Evolutionary conservation across 37 sponge, comb jelly and placozoan species (phyloP).

Genomic region (Lycopodina hypogea): DNA sequence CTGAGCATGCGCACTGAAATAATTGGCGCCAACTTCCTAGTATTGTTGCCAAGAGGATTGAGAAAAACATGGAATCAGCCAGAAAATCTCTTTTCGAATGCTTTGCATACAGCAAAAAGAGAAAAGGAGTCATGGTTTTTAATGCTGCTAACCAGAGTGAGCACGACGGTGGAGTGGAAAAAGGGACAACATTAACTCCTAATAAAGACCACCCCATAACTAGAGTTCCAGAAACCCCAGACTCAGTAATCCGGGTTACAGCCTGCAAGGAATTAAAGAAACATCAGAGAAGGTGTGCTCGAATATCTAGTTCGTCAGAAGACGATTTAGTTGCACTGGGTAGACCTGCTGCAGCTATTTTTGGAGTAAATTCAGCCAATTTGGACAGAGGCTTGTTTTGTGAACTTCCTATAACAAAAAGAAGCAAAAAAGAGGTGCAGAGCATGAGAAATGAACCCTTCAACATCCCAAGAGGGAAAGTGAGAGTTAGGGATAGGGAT

Average conservation of each 20-base stretch:
- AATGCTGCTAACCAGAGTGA: neutral
- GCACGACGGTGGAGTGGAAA: neutral
- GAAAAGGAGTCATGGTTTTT: neutral
- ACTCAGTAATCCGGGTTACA: neutral
- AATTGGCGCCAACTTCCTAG: neutral
- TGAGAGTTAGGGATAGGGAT: no score
- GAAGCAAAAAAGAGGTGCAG: neutral
- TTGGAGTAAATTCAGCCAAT: neutral
- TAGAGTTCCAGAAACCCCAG: slow-evolving; percentile 17
- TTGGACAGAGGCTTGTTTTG: neutral
- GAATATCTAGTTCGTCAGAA: slow-evolving; percentile 13
- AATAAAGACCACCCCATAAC: neutral
- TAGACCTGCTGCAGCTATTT: neutral
- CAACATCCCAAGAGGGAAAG: neutral
- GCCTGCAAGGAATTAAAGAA: neutral
- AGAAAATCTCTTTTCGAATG: neutral
- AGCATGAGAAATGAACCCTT: neutral
- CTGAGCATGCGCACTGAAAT: neutral
- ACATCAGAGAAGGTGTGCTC: neutral
- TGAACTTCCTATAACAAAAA: slow-evolving; percentile 1
- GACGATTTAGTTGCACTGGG: neutral
- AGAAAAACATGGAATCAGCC: neutral
- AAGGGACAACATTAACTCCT: slow-evolving; percentile 3
- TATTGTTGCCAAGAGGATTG: neutral
- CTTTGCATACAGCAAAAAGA: slow-evolving; percentile 2